These are phyloP conservation scores for Amblyopsis rosae DNA, from an alignment of 2,113 vertebrate species.

Conservation along the genomic window DNA sequence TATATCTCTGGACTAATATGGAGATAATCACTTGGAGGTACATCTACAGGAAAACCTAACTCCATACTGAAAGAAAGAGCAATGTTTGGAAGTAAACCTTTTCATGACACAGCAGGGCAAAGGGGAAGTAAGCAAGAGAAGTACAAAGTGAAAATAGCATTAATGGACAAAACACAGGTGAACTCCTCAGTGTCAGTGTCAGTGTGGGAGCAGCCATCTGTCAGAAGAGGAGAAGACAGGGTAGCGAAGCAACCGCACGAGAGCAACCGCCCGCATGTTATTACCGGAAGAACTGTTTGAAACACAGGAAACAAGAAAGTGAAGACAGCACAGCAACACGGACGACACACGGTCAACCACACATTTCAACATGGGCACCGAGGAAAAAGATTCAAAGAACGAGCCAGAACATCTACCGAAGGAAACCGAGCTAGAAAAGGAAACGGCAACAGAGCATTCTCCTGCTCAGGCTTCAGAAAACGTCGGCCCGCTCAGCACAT, in stretches of 20 bases:
- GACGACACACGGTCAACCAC: not conserved
- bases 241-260: conserved; percentile 40
- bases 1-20: not conserved
- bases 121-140: conserved; percentile 34
- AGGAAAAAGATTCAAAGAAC: conserved; percentile 61
- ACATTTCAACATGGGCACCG: conserved; percentile 69
- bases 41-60: not conserved
- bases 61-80: too few species aligned
- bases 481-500: conserved; percentile 65
- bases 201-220: conserved; percentile 42
- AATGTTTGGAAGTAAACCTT: too few species aligned
- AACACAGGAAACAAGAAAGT: conserved; percentile 64
- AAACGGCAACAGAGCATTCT: conserved; percentile 32
- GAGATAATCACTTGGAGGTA: not conserved
- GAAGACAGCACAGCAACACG: conserved; percentile 6
- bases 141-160: conserved; percentile 18
- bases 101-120: conserved; percentile 13
- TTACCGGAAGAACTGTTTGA: conserved; percentile 37
- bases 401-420: conserved; percentile 40
- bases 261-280: conserved; percentile 20
- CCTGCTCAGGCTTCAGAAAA: conserved; percentile 43
- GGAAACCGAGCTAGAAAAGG: conserved; percentile 55
- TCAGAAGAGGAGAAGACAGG: conserved; percentile 3
- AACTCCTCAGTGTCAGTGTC: conserved; percentile 31
- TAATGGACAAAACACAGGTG: conserved; percentile 4